Percentiles rank a stretch among this genome's conserved stretches.
These are phyloP conservation scores for Pangasianodon hypophthalmus DNA, from an alignment of 2,113 vertebrate genomes.

Conservation along the genomic window DNA sequence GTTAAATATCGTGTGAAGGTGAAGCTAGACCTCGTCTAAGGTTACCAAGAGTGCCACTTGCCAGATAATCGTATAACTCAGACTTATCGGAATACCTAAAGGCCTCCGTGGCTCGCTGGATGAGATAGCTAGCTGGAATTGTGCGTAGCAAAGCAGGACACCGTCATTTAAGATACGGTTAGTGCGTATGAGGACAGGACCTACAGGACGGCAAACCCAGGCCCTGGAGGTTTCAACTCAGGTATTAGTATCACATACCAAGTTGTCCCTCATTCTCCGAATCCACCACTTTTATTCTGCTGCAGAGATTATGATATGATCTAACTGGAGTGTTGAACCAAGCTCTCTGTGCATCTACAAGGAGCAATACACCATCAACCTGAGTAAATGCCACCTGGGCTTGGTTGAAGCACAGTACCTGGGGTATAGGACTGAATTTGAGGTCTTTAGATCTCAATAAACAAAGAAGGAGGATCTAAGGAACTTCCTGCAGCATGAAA, in stretches of 20 bases:
- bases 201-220: too few relatives aligned
- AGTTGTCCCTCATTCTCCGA: too few relatives aligned
- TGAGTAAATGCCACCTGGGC: not conserved
- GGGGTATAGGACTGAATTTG: too few relatives aligned
- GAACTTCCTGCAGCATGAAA: not conserved
- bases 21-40: not conserved
- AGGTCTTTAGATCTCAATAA: too few relatives aligned
- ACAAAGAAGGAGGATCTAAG: not conserved
- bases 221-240: too few relatives aligned
- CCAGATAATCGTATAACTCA: not conserved
- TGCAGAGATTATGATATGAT: not conserved
- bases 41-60: not conserved
- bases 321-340: not conserved
- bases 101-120: not conserved
- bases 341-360: not conserved
- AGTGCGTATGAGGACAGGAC: not conserved
- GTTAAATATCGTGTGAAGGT: not conserved
- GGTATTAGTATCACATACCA: too few relatives aligned
- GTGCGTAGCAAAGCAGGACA: not conserved
- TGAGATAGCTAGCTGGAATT: not conserved
- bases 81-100: not conserved
- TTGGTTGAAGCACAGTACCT: too few relatives aligned
- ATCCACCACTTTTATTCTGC: not conserved
- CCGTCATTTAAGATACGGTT: not conserved
- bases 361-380: not conserved